phyloP scores from a whole-genome alignment of 2,797 vertebrate genomes.

The Gephyroberyx darwinii region DNA sequence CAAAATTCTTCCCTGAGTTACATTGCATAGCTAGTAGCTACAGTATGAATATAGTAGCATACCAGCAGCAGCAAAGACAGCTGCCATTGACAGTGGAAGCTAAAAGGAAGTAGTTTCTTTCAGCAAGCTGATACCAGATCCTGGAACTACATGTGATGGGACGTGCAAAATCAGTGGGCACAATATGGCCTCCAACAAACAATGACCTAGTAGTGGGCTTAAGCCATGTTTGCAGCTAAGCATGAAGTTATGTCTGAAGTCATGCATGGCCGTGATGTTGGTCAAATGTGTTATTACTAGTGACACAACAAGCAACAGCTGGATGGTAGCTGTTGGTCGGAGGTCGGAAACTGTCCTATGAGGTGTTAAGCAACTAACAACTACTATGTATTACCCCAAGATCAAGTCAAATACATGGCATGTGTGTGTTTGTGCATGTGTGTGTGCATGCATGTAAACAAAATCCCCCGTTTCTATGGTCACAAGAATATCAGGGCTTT shows the following conservation, averaged over 20 bases:
- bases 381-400: neutral
- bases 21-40: slow-evolving; percentile 17
- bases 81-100: slow-evolving; percentile 39
- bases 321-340: slow-evolving; percentile 17
- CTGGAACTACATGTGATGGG: slow-evolving; percentile 15
- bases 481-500: neutral
- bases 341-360: neutral
- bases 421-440: neutral
- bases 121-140: slow-evolving; percentile 27
- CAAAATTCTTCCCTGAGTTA: slow-evolving; percentile 17
- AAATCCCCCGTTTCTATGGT: neutral
- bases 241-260: neutral
- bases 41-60: slow-evolving; percentile 45
- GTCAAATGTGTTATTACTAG: slow-evolving; percentile 18
- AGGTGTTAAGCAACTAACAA: slow-evolving; percentile 26
- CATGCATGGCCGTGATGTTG: slow-evolving; percentile 31
- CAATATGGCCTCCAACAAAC: neutral
- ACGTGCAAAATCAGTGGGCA: slow-evolving; percentile 26
- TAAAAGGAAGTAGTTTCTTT: slow-evolving; percentile 29
- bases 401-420: neutral
- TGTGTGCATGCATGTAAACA: neutral
- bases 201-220: slow-evolving; percentile 13
- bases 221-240: slow-evolving; percentile 29
- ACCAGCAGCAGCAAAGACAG: slow-evolving; percentile 30
- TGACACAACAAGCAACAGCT: slow-evolving; percentile 25